Conservation (phyloP, 30 jellyfish, hydroid and myxozoan genomes). For the Turritopsis dohrnii region DNA sequence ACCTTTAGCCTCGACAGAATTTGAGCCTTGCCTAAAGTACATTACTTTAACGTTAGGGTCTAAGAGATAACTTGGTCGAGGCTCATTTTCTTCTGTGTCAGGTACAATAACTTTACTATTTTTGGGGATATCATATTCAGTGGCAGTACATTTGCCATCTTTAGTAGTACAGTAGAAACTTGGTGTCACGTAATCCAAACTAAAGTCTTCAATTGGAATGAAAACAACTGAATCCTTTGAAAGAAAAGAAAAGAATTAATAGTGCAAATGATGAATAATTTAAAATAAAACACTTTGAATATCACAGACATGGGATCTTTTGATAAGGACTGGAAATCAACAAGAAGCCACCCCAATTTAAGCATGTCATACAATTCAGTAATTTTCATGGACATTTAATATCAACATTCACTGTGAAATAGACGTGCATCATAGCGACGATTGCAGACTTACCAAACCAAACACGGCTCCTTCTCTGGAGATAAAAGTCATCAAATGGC, state of each 20-base stretch:
- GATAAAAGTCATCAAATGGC: constrained; percentile 52
- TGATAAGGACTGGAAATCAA: not conserved
- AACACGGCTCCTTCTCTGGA: constrained; percentile 55
- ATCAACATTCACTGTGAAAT: too few relatives aligned
- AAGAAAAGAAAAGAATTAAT: not conserved
- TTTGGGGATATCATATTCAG: constrained; percentile 53
- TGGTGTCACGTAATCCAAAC: constrained; percentile 75
- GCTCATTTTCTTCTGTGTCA: constrained; percentile 40
- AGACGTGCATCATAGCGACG: not conserved
- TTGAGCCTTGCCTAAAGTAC: constrained; percentile 42
- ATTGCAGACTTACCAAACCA: constrained; percentile 54
- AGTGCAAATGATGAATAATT: too few relatives aligned
- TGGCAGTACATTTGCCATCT: constrained; percentile 51
- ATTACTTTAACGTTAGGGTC: constrained; percentile 54
- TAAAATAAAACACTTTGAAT: too few relatives aligned
- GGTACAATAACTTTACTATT: constrained; percentile 42
- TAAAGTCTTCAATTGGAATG: constrained; percentile 71
- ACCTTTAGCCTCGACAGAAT: constrained; percentile 19
- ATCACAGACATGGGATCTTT: too few relatives aligned
- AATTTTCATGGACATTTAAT: too few relatives aligned
- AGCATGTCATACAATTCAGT: too few relatives aligned
- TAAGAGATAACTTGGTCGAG: constrained; percentile 67
- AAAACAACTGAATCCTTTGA: constrained; percentile 70
- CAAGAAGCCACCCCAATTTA: too few relatives aligned
- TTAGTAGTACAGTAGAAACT: constrained; percentile 69